phyloP scores from a whole-genome alignment of 2,888 invertebrate species.

The Dicranocentrus wangi region DNA sequence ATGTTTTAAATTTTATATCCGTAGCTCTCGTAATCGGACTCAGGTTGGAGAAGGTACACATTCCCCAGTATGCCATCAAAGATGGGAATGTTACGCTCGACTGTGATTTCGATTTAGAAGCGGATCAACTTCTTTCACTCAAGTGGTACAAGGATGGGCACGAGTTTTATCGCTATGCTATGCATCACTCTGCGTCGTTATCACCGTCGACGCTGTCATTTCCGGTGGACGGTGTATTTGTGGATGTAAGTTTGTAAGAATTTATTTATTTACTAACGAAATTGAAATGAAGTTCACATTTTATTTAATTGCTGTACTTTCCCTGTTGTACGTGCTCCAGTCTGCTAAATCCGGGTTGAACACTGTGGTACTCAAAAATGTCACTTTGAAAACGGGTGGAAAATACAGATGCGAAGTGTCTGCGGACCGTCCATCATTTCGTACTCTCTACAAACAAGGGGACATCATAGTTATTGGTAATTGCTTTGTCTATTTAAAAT shows the following conservation, averaged over 20 bases:
- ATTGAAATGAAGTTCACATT: too few species aligned
- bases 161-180: conserved; percentile 70
- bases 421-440: conserved; percentile 71
- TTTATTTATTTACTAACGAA: conserved; percentile 19
- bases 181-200: conserved; percentile 53
- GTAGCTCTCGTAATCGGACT: conserved; percentile 66
- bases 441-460: conserved; percentile 65
- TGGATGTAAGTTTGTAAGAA: conserved; percentile 69
- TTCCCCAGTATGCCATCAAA: conserved; percentile 66
- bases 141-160: conserved; percentile 71
- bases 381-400: conserved; percentile 69
- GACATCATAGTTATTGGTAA: conserved; percentile 71
- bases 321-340: too few species aligned
- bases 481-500: conserved; percentile 9
- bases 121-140: conserved; percentile 67
- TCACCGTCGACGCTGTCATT: conserved; percentile 51
- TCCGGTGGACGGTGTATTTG: conserved; percentile 68
- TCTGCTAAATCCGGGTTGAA: conserved; percentile 65
- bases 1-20: too few species aligned
- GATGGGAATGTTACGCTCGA: conserved; percentile 63
- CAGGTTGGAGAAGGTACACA: conserved; percentile 61
- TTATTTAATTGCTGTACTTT: too few species aligned
- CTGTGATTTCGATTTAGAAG: conserved; percentile 70
- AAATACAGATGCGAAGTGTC: conserved; percentile 71
- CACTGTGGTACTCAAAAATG: conserved; percentile 66